Percentiles rank a stretch among this genome's conserved stretches.
Conservation (phyloP, 2,797 vertebrate species). For the Halcyon smyrnensis region DNA sequence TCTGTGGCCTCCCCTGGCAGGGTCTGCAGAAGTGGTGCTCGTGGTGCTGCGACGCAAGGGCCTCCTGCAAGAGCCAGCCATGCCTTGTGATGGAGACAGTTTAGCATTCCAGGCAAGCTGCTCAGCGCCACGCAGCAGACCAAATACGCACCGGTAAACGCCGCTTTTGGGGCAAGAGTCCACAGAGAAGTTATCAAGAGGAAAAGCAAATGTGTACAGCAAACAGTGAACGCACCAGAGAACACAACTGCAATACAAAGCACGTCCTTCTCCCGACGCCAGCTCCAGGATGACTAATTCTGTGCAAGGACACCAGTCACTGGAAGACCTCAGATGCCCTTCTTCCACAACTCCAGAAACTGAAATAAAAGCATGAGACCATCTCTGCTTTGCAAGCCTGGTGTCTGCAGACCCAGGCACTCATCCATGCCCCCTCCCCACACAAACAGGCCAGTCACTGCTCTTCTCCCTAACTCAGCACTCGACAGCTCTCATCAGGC, state of each 20-base stretch:
- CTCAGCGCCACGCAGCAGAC: background rate
- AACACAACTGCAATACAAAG: conserved; percentile 48
- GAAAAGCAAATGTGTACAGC: conserved; percentile 41
- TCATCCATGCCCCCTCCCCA: background rate
- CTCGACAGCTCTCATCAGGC: background rate
- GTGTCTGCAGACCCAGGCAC: background rate
- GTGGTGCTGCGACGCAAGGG: background rate
- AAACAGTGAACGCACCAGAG: conserved; percentile 1
- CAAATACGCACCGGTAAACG: background rate
- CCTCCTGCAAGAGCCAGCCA: background rate
- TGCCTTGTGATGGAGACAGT: background rate
- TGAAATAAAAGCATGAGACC: background rate
- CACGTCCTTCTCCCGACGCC: background rate
- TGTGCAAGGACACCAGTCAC: background rate
- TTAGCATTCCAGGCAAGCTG: background rate
- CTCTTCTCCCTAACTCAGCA: background rate
- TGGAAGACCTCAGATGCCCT: background rate
- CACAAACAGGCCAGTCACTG: background rate
- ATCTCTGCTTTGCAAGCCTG: background rate
- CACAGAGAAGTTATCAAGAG: conserved; percentile 35
- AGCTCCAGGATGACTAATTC: background rate
- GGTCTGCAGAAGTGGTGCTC: background rate
- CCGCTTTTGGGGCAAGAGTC: background rate
- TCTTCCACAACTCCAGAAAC: background rate
- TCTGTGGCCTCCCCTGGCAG: background rate